Conservation (phyloP, 1,140 invertebrate species). For the Paraescarpia echinospica region DNA sequence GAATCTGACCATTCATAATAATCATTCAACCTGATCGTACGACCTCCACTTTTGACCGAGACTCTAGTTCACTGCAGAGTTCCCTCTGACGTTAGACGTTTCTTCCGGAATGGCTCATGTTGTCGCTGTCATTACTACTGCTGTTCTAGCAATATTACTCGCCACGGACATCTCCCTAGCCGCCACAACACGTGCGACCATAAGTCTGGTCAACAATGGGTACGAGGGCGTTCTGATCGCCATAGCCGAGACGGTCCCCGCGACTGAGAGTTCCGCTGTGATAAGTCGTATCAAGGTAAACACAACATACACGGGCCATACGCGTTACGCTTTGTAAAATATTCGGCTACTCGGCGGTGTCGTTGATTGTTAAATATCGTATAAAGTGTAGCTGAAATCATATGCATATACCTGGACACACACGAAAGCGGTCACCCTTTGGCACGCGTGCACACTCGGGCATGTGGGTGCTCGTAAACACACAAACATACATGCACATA, state of each 20-base stretch:
- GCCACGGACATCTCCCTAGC: not conserved
- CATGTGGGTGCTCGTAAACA: not conserved
- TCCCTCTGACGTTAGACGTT: not conserved
- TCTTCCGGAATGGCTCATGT: not conserved
- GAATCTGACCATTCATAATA: too few species aligned
- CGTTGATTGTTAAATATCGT: not conserved
- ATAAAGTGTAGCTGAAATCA: not conserved
- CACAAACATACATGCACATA: not conserved
- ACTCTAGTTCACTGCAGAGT: not conserved
- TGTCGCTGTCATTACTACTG: not conserved
- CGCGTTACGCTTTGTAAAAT: not conserved
- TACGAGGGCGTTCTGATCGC: not conserved
- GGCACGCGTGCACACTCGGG: not conserved
- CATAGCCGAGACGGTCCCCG: not conserved
- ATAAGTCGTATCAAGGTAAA: conserved; percentile 3
- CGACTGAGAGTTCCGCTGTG: not conserved
- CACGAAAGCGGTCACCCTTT: not conserved
- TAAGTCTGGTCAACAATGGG: not conserved
- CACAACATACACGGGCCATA: not conserved
- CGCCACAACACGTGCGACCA: not conserved
- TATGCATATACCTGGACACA: not conserved
- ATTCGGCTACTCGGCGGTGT: not conserved
- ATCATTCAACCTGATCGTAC: too few species aligned
- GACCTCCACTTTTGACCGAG: too few species aligned
- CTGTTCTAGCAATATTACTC: not conserved